phyloP scores from a whole-genome alignment of 2,113 vertebrate genomes.

The Ptychochromis oligacanthus region DNA sequence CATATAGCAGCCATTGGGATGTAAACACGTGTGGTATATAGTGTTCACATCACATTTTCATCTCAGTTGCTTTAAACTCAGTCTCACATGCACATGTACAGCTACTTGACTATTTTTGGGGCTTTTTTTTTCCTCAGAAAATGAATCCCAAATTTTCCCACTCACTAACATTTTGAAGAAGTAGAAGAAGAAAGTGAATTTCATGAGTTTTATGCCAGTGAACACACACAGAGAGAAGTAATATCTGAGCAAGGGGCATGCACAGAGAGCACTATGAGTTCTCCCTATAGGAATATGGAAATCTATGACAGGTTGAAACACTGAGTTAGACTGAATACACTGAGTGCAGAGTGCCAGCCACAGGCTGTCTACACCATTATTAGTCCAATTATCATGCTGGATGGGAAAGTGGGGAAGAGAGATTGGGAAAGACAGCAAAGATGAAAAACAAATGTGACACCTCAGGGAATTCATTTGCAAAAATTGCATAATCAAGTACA shows the following conservation, averaged over 20 bases:
- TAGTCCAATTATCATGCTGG: constrained; percentile 49
- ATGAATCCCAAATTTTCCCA: not conserved
- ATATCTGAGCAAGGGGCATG: not conserved
- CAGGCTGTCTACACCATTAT: constrained; percentile 34
- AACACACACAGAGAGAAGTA: not conserved
- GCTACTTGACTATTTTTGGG: not conserved
- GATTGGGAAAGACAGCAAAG: constrained; percentile 4
- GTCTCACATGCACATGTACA: not conserved
- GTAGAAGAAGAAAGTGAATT: not conserved
- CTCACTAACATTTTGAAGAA: not conserved
- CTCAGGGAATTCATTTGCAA: constrained; percentile 29
- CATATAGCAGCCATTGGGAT: not conserved
- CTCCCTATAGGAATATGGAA: constrained; percentile 40
- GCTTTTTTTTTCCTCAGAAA: not conserved
- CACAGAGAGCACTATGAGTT: constrained; percentile 13
- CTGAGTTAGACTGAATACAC: constrained; percentile 19
- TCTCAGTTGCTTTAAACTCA: not conserved
- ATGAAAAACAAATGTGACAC: constrained; percentile 34
- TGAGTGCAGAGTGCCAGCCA: constrained; percentile 1
- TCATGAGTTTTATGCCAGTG: not conserved
- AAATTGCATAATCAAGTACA: constrained; percentile 19
- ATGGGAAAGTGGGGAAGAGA: not conserved
- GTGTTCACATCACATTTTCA: constrained; percentile 10
- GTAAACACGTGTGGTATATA: not conserved
- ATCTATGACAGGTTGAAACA: constrained; percentile 30